Evolutionary conservation across 2,888 invertebrate genomes (phyloP), one percentile per base, ranked within the genome.

Genomic region (Caenorhabditis sp.): DNA sequence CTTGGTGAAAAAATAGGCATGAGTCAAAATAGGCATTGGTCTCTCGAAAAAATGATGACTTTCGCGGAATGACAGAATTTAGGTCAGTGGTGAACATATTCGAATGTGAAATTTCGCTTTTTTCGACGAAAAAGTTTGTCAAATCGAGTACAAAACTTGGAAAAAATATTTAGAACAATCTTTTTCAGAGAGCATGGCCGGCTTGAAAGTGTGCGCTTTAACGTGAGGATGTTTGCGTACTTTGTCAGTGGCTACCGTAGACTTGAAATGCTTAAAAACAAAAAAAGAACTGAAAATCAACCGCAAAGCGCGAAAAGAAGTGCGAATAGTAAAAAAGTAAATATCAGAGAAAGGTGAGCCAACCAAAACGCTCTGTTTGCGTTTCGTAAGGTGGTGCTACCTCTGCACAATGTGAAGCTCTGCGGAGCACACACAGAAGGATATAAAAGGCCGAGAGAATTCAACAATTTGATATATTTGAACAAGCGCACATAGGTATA

Each of bases 271-370:
- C 26, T 7, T 8, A 38, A 38, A 38, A 38, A 6, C 38, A 7
- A 12, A 38, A 38, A 38, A 38, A 2, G 38, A 56, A 14, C 44
- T 31, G 6, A 54, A 38, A 35, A 12, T 24, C n/a, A 59, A 47
- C 14, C n/a, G 28, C 35, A 38, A n/a, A 49, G n/a, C 44, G 44
- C 44, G 44, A 16, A 49, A 44, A 59, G 26, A 56, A 54, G 75
- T 58, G 75, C 28, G 64, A 75, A 75, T 44, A 66, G 75, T 66
- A 75, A 75, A 75, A 74, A 75, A 75, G 75, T 44, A 75, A 76
- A 68, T 66, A 74, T 31, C 47, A 74, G 24, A 56, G 26, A 22
- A 58, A 12, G 12, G 51, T 12, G 47, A n/a, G 35, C 38, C 16
- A 19, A 19, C 63, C 28, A 28, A 26, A 38, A 49, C 61, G 47